phyloP scores from a whole-genome alignment of 2,113 vertebrate genomes.

The Hassar affinis region DNA sequence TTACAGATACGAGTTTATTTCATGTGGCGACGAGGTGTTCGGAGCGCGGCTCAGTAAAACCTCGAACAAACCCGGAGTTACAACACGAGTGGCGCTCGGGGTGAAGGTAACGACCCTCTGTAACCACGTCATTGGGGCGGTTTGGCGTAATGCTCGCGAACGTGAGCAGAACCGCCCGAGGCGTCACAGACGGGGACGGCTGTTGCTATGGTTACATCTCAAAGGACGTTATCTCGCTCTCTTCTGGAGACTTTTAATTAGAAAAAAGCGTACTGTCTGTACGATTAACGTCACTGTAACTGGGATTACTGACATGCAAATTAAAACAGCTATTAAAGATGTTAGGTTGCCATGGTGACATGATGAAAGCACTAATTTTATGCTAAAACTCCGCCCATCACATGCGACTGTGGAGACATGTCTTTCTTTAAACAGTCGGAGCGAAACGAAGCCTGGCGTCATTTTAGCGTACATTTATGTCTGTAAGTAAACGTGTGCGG shows the following conservation, averaged over 20 bases:
- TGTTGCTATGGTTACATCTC: not conserved
- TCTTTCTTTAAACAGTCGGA: not conserved
- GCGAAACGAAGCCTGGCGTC: not conserved
- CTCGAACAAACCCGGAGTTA: not conserved
- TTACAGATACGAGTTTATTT: not conserved
- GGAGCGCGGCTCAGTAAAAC: too few relatives aligned
- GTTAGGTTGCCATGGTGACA: not conserved
- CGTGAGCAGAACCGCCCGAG: not conserved
- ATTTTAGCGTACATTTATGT: not conserved
- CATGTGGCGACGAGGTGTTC: too few relatives aligned
- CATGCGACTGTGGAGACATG: too few relatives aligned
- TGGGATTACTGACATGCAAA: not conserved
- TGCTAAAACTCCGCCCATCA: not conserved
- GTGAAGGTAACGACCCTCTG: not conserved
- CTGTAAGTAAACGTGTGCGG: not conserved
- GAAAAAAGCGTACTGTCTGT: not conserved
- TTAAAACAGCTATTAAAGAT: not conserved
- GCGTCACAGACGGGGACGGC: not conserved
- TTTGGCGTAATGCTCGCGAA: not conserved
- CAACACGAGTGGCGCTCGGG: not conserved
- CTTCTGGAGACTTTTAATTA: not conserved
- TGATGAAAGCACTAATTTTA: not conserved
- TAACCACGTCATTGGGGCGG: not conserved
- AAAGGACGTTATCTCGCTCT: not conserved
- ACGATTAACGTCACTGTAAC: not conserved